These are phyloP conservation scores for Ceyx erithaca DNA, from an alignment of 2,797 vertebrate species.

Conservation along the genomic window DNA sequence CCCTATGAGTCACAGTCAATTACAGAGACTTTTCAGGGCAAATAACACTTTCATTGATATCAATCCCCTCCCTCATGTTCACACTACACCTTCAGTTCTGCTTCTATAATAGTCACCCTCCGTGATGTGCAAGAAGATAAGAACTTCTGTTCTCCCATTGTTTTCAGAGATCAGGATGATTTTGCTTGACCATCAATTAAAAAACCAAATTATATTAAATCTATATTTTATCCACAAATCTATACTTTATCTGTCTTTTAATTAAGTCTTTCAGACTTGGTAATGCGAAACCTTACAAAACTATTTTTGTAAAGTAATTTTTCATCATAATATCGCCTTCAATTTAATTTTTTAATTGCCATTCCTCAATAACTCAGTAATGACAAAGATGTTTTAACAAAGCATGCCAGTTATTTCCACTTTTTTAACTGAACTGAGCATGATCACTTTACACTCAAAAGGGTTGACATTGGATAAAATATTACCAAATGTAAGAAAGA, in stretches of 20 bases:
- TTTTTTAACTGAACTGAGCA: background rate
- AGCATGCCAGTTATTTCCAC: background rate
- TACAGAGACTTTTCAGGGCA: background rate
- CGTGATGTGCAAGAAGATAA: background rate
- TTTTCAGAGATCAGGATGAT: background rate
- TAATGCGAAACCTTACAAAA: background rate
- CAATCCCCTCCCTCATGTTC: background rate
- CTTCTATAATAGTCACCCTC: background rate
- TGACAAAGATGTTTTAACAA: background rate
- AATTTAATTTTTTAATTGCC: background rate
- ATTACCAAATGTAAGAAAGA: background rate
- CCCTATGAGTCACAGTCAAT: background rate
- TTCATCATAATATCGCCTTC: background rate
- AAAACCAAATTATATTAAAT: background rate
- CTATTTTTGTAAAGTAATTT: background rate
- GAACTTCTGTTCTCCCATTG: background rate
- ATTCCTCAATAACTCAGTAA: background rate
- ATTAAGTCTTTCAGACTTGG: background rate
- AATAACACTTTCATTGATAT: background rate
- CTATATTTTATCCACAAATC: background rate
- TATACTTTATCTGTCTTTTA: background rate
- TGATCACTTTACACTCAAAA: background rate
- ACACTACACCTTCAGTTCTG: background rate
- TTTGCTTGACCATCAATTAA: background rate
- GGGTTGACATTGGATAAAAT: background rate